Conservation (phyloP, 2,797 vertebrate species). For the Moxostoma hubbsi region DNA sequence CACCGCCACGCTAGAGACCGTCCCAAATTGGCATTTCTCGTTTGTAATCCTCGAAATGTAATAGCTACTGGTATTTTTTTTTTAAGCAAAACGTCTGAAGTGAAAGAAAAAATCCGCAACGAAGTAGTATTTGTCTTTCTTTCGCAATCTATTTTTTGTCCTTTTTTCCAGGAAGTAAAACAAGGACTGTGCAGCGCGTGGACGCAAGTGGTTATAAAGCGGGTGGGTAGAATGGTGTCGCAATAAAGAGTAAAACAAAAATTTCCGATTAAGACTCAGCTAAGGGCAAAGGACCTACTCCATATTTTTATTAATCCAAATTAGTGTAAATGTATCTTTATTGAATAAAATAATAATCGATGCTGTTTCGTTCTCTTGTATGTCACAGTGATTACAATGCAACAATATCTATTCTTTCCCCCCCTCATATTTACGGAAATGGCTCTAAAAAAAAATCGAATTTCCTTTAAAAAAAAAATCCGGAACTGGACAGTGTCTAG, state of each 20-base stretch:
- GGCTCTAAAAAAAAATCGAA: neutral
- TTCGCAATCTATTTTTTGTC: neutral
- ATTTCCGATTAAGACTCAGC: neutral
- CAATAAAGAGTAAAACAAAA: conserved; percentile 19
- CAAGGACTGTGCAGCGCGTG: conserved; percentile 24
- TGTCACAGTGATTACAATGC: neutral
- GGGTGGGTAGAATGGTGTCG: conserved; percentile 25
- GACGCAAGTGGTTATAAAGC: conserved; percentile 31
- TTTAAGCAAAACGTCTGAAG: neutral
- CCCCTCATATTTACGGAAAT: neutral
- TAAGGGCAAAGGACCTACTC: neutral
- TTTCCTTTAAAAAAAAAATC: too few species aligned
- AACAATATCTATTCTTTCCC: neutral
- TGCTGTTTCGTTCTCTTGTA: neutral
- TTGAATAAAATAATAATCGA: neutral
- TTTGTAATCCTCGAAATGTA: neutral
- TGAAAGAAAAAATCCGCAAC: conserved; percentile 1
- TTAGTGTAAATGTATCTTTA: neutral
- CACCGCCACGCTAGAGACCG: conserved; percentile 29
- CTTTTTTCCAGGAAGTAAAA: conserved; percentile 32
- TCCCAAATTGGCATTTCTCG: conserved; percentile 20
- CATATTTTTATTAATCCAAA: neutral
- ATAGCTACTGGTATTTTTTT: neutral
- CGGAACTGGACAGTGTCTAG: neutral
- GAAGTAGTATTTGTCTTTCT: conserved; percentile 17